Conservation (phyloP, 2,113 vertebrate species). For the Pelodiscus sinensis region DNA sequence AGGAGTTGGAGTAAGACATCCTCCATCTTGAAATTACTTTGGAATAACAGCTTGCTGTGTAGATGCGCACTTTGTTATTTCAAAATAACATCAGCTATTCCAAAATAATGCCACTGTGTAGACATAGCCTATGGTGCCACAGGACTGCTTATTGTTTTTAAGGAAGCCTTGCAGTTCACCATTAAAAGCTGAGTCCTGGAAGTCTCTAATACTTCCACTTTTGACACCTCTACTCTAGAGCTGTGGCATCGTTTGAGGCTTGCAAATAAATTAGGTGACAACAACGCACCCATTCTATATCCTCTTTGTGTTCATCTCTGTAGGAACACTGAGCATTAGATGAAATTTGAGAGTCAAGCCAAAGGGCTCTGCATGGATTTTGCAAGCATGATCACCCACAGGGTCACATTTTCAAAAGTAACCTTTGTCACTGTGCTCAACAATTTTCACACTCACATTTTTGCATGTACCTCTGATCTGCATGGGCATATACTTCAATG, state of each 20-base stretch:
- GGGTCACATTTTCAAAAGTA: not conserved
- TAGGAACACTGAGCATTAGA: not conserved
- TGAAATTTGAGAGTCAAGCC: conserved; percentile 7
- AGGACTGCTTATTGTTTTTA: too few species aligned
- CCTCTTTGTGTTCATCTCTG: not conserved
- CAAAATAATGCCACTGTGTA: too few species aligned
- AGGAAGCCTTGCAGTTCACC: not conserved
- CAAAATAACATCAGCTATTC: too few species aligned
- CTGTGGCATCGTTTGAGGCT: not conserved
- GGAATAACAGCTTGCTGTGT: too few species aligned
- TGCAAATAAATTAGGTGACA: not conserved
- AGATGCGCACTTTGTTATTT: too few species aligned
- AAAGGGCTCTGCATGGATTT: not conserved
- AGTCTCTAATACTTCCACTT: not conserved
- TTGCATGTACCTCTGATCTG: not conserved
- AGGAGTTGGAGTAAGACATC: too few species aligned
- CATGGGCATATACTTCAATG: not conserved
- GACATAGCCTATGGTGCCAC: too few species aligned
- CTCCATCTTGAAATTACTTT: too few species aligned
- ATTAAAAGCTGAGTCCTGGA: not conserved
- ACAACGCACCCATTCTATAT: not conserved
- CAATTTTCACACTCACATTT: not conserved
- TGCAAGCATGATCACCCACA: not conserved
- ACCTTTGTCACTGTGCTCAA: not conserved
- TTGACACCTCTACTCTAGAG: not conserved